Evolutionary conservation across 2,113 vertebrate genomes (phyloP).

Genomic region (Notiomystis cincta): DNA sequence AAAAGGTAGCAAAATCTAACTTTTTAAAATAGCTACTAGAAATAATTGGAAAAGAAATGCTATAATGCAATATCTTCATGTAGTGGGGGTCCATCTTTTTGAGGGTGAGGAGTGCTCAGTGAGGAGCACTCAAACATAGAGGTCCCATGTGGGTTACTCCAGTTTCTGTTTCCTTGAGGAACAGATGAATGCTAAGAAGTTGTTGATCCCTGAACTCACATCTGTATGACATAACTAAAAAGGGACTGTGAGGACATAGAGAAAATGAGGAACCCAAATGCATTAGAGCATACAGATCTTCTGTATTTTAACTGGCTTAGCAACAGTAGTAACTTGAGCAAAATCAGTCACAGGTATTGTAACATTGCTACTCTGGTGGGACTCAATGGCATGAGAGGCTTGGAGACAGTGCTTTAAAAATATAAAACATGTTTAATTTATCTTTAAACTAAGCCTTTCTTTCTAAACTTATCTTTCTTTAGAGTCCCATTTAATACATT

Average conservation of each 20-base stretch:
- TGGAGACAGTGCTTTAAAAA: not conserved
- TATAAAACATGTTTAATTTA: not conserved
- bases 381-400: fast-evolving
- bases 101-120: not conserved
- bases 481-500: not conserved
- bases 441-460: not conserved
- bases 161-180: not conserved
- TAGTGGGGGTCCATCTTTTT: not conserved
- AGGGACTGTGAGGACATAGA: not conserved
- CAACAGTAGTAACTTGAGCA: not conserved
- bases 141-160: not conserved
- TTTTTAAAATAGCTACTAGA: not conserved
- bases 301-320: not conserved
- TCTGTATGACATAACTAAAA: not conserved
- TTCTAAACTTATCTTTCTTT: not conserved
- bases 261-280: not conserved
- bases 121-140: not conserved
- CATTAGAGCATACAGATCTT: not conserved
- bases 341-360: not conserved
- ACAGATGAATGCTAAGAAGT: not conserved
- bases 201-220: not conserved
- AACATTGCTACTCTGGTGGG: not conserved
- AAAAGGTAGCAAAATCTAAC: not conserved
- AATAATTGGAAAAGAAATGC: not conserved
- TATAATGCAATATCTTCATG: not conserved